Base-by-base conservation (phyloP, 1,140 invertebrate species). In the Diprion similis region DNA sequence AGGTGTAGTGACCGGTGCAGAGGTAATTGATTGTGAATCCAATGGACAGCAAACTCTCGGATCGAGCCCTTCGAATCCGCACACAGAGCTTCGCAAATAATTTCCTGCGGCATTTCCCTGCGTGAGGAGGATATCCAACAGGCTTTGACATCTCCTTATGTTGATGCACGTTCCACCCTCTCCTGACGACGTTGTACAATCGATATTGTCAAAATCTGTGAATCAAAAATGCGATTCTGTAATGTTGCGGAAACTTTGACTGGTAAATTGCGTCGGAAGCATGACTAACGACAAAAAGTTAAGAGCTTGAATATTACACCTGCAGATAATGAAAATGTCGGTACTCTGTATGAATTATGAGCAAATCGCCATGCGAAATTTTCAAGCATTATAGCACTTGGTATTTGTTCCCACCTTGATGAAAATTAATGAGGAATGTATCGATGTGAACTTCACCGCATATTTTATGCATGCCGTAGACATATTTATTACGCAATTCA, bases 11-110 rank as follows among this genome's bases (percentile, higher is more conserved):
- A 18, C 37, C 6, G 19, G 24, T 67, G 48, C 11, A 10, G 48
- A 13, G 10, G 19, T 46, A 18, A 45, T 70, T n/a, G 15, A 24
- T 47, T 17, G 19, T 18, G 15, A 18, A 10, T 64, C 19, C 70
- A 67, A 24, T 11, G 86, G 86, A 76, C 90, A 91, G 59, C 90
- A 91, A 8, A 92, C 90, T 76, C 88, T 82, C 15, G 91, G 90
- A 72, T 87, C 83, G 4, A 68, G 74, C 17, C 86, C 87, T 47
- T 89, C 84, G 69, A 85, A 91, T 0, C 88, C 89, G 76, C 92
- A 93, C 10, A 90, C 79, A 0, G 89, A 91, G 59, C 81, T 81
- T 10, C 88, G 85, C 13, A 92, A 77, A 76, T 87, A 91, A 8
- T 79, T 79, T 8, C 79, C 73, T 9, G 80, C 80, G 72, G 79